phyloP scores from a whole-genome alignment of 2,113 vertebrate species.

The Leucosticte australis region DNA sequence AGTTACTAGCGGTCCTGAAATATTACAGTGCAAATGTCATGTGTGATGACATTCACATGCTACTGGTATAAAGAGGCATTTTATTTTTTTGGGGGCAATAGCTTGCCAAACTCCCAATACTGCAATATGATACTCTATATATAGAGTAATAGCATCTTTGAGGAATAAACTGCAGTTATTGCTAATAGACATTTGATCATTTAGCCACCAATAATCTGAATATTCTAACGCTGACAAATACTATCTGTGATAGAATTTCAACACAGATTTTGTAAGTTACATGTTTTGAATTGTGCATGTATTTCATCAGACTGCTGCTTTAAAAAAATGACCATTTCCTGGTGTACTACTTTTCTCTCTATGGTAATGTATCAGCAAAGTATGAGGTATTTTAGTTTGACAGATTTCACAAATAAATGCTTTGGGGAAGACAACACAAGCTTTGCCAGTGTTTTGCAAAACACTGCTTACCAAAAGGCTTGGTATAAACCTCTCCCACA shows the following conservation, averaged over 20 bases:
- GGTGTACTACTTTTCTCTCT: constrained; percentile 12
- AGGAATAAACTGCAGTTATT: not conserved
- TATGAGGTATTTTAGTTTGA: constrained; percentile 8
- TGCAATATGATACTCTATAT: not conserved
- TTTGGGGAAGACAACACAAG: not conserved
- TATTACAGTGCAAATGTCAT: not conserved
- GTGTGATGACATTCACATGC: not conserved
- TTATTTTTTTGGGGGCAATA: not conserved
- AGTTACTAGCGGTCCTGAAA: not conserved
- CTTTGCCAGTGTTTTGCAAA: constrained; percentile 29
- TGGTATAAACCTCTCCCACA: constrained; percentile 1
- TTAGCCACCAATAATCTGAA: not conserved
- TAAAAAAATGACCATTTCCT: not conserved
- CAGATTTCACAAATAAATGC: constrained; percentile 20
- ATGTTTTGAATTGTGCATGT: not conserved
- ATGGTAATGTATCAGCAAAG: not conserved
- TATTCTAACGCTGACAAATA: not conserved
- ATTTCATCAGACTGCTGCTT: not conserved
- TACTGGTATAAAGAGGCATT: not conserved
- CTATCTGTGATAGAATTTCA: not conserved
- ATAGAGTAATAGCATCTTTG: not conserved
- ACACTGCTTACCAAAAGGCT: constrained; percentile 8
- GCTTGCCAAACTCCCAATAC: not conserved
- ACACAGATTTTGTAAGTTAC: not conserved
- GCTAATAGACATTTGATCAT: not conserved